phyloP scores from a whole-genome alignment of 1,140 invertebrate species.

The Drosophila biarmipes region DNA sequence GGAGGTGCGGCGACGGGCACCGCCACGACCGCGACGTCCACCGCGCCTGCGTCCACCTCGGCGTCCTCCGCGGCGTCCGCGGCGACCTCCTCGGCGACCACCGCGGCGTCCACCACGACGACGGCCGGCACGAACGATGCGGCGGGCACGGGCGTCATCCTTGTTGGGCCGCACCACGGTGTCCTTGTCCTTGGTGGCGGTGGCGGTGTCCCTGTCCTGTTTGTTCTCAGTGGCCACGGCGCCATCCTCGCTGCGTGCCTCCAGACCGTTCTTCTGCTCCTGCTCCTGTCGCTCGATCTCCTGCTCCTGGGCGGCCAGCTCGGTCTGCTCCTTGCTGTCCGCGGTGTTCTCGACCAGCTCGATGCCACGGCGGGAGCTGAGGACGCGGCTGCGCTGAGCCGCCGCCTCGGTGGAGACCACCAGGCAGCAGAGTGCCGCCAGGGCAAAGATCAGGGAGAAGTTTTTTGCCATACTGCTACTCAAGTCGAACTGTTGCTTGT shows the following conservation, averaged over 20 bases:
- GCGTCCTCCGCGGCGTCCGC: slow-evolving; percentile 11
- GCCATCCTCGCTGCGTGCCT: slow-evolving; percentile 32
- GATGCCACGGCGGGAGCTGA: slow-evolving; percentile 27
- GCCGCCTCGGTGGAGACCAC: slow-evolving; percentile 50
- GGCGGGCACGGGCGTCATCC: slow-evolving; percentile 63
- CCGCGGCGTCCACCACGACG: slow-evolving; percentile 33
- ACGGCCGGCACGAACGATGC: slow-evolving; percentile 53
- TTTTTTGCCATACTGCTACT: slow-evolving; percentile 53
- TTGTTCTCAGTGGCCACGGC: slow-evolving; percentile 13
- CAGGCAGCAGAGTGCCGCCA: slow-evolving; percentile 69
- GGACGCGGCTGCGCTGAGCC: slow-evolving; percentile 42
- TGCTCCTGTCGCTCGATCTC: slow-evolving; percentile 20
- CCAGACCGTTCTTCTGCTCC: slow-evolving; percentile 5
- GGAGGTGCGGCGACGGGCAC: slow-evolving; percentile 36
- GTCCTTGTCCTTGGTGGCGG: slow-evolving; percentile 30
- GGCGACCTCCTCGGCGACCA: slow-evolving; percentile 33
- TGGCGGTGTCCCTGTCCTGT: slow-evolving; percentile 12
- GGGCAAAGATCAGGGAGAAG: slow-evolving; percentile 60
- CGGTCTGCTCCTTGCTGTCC: slow-evolving; percentile 1
- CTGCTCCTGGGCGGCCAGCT: slow-evolving; percentile 20
- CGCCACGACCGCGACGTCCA: slow-evolving; percentile 45
- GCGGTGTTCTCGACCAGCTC: slow-evolving; percentile 27
- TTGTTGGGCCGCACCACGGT: slow-evolving; percentile 43
- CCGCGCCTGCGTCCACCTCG: slow-evolving; percentile 31
- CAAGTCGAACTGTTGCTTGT: slow-evolving; percentile 49